Percentiles rank a stretch among this genome's conserved stretches.
These are phyloP conservation scores for Caenorhabditis elegans DNA, from an alignment of 1,140 invertebrate genomes.

Conservation along the genomic window WBcel235 BX284605.5:10459001-10459500, in stretches of 20 bases:
- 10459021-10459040: constrained; percentile 11
- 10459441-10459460: constrained; percentile 37
- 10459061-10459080: not conserved
- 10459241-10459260: not conserved
- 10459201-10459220: too few relatives aligned
- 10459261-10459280: not conserved
- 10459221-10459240: too few relatives aligned
- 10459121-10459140: too few relatives aligned
- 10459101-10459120: not conserved
- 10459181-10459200: too few relatives aligned
- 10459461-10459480: constrained; percentile 52
- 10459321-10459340: not conserved
- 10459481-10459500: constrained; percentile 49
- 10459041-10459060: not conserved
- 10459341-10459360: not conserved
- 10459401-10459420: not conserved
- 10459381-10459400: constrained; percentile 13
- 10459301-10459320: not conserved
- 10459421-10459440: constrained; percentile 36
- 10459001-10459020: constrained; percentile 27
- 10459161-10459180: too few relatives aligned
- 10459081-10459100: constrained; percentile 22
- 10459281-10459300: not conserved
- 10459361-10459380: constrained; percentile 16
- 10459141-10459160: too few relatives aligned